phyloP scores from a whole-genome alignment of 2,113 vertebrate species.

The Aptenodytes forsteri region DNA sequence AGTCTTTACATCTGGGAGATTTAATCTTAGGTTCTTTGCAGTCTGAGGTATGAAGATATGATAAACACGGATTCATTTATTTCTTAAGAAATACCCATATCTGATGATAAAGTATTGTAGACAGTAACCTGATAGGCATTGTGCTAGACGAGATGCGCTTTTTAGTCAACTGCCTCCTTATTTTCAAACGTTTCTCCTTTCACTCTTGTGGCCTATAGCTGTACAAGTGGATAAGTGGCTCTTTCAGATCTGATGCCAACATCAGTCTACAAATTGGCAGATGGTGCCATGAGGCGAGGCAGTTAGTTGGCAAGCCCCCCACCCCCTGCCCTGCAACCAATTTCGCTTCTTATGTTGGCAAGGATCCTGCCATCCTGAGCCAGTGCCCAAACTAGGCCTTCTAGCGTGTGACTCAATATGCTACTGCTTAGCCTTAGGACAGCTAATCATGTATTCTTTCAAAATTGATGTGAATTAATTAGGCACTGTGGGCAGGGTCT shows the following conservation, averaged over 20 bases:
- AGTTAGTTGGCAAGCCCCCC: conserved; percentile 44
- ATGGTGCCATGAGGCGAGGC: conserved; percentile 53
- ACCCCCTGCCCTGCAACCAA: conserved; percentile 66
- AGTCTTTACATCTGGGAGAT: neutral
- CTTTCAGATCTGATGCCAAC: conserved; percentile 69
- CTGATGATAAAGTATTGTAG: neutral
- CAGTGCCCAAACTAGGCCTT: conserved; percentile 54
- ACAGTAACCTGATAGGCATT: conserved; percentile 26
- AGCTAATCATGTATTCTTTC: conserved; percentile 61
- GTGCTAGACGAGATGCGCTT: conserved; percentile 24
- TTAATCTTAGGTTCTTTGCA: neutral
- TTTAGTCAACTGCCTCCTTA: conserved; percentile 49
- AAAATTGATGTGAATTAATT: conserved; percentile 64
- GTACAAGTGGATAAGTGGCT: conserved; percentile 54
- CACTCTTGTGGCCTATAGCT: conserved; percentile 44
- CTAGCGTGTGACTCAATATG: conserved; percentile 58
- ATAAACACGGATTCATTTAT: neutral
- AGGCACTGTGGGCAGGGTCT: conserved; percentile 16
- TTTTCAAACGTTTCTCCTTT: conserved; percentile 61
- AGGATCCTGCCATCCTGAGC: conserved; percentile 52
- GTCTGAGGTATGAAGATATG: neutral
- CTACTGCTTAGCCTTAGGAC: conserved; percentile 58
- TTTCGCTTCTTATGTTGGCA: conserved; percentile 70
- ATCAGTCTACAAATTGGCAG: conserved; percentile 61
- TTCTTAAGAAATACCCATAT: neutral